Evolutionary conservation across 2,888 invertebrate genomes (phyloP), one percentile per base, ranked within the genome.

Genomic region (Xiphydria camelus): DNA sequence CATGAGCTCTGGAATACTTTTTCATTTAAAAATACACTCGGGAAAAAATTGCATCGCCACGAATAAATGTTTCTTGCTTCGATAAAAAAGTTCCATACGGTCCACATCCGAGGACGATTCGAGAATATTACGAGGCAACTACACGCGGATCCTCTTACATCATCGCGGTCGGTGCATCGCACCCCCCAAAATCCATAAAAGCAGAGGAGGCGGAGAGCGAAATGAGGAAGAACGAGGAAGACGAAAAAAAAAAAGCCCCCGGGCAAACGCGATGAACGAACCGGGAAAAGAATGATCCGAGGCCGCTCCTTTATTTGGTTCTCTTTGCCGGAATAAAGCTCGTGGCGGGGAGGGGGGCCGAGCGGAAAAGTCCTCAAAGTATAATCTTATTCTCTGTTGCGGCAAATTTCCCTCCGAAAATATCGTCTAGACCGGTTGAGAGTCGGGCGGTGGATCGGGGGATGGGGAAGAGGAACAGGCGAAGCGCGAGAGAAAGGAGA

Each of bases 351-450:
- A 15, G 25, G 12, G 17, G 34, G 25, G 7, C 12, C n/a, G 18
- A 26, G 15, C 18, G 53, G 51, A 48, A 55, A 56, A 49, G 46
- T 50, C 37, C 49, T 54, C 49, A 49, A 51, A 58, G 59, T 51
- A 53, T 53, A 52, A 61, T 55, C 55, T 64, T 59, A 57, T 57
- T 53, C 56, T 52, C 39, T 47, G 55, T 50, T 52, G 55, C 43
- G 52, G 52, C 31, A 49, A 61, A 62, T 63, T 62, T 58, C 47
- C 53, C 53, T 57, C 46, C 41, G 48, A 58, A 66, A 60, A 59
- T 60, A 62, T 64, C 59, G 59, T 62, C 62, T 53, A 57, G 55
- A 64, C 56, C 39, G 50, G 41, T 33, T 40, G 49, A 45, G 48
- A 42, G 21, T 19, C 22, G 37, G 23, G 2, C 2, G n/a, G 23